Evolutionary conservation across 2,797 vertebrate genomes (phyloP), one percentile per base, ranked within the genome.

Genomic region (Ctenosaura bakeri): DNA sequence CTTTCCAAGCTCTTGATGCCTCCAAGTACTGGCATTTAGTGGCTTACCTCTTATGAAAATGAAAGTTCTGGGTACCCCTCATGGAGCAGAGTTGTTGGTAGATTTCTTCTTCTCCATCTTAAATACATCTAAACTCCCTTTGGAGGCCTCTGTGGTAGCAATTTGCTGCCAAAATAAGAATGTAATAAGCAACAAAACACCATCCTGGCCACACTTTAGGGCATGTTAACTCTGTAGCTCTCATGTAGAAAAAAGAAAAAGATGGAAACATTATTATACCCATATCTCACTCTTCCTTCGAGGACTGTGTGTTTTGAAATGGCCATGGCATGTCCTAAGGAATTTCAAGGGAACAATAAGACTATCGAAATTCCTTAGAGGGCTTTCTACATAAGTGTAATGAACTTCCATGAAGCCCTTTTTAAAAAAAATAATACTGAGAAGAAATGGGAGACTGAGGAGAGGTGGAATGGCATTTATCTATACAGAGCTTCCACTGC

Each of bases 381-480:
- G 12, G 56, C 4, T 38, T 89, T 32, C 22, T 29, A 24, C n/a
- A 42, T 13, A 62, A 64, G 38, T 32, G 7, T 76, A 76, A 89
- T 66, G 52, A 56, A 56, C 78, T 81, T 62, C 42, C 52, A 42
- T 26, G 22, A 29, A 52, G 54, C n/a, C 26, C 8, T 14, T 85
- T 73, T 85, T 46, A 29, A 59, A 66, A 29, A 46, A 24, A 59
- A 13, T 12, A 74, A 82, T 85, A 35, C 54, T 35, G 64, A 74
- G 32, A 64, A 79, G 35, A 54, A 32, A 10, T 32, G 16, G 26
- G 54, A 66, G 7, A 29, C 71, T 38, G 1, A 20, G 46, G 69
- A 35, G 87, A 64, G 50, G 7, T 88, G 64, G 73, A 64, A n/a
- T 78, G 16, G 59, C 73, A 83, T 87, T 89, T 76, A 42, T 35